These are phyloP conservation scores for Drosophila borborema DNA, from an alignment of 2,888 invertebrate species.

Conservation along the genomic window DNA sequence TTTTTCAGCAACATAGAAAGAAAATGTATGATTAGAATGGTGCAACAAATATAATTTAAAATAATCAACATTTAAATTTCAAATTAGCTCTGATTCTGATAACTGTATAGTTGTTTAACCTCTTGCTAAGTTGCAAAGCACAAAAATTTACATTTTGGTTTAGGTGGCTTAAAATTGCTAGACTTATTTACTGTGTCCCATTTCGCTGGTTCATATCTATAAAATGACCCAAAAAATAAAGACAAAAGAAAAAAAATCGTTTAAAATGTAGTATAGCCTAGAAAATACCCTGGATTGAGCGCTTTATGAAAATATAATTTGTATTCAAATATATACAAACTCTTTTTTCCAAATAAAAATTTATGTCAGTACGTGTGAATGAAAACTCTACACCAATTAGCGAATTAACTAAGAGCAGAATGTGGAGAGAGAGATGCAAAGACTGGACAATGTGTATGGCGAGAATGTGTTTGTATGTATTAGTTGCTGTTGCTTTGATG, in stretches of 20 bases:
- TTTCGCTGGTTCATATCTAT: constrained; percentile 35
- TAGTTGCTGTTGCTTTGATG: not conserved
- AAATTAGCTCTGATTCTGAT: not conserved
- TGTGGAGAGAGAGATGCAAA: not conserved
- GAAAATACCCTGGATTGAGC: not conserved
- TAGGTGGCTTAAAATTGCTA: constrained; percentile 17
- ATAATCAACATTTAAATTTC: not conserved
- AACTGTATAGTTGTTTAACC: not conserved
- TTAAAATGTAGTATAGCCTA: not conserved
- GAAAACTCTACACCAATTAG: not conserved
- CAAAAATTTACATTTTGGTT: not conserved
- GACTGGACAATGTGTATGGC: not conserved
- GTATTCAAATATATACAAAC: not conserved
- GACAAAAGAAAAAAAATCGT: not conserved
- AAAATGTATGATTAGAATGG: too few relatives aligned
- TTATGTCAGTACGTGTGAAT: not conserved
- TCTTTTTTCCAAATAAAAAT: not conserved
- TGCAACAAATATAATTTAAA: not conserved
- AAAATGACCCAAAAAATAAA: constrained; percentile 13
- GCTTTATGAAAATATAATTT: not conserved
- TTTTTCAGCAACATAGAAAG: too few relatives aligned
- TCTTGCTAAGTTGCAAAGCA: not conserved
- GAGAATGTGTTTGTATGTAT: not conserved
- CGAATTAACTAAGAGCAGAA: not conserved
- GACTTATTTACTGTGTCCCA: constrained; percentile 13